phyloP scores from a whole-genome alignment of 2,888 invertebrate species.

The Azorinus chamasolen region DNA sequence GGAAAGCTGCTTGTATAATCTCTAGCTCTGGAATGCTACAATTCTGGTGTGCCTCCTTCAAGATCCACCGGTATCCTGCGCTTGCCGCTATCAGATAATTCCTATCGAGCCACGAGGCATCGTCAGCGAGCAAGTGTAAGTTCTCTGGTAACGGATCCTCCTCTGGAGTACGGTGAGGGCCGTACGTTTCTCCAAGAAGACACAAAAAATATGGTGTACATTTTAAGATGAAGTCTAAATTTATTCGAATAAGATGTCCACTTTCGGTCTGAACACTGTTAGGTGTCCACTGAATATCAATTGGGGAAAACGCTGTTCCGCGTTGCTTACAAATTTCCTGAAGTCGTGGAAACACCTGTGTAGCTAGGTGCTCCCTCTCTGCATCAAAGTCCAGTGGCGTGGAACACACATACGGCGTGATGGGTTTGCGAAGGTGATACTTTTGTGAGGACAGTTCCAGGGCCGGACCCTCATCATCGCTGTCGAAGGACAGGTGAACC shows the following conservation, averaged over 20 bases:
- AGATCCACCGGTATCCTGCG: constrained; percentile 83
- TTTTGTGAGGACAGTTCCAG: constrained; percentile 52
- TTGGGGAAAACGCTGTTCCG: constrained; percentile 79
- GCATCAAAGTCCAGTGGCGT: constrained; percentile 77
- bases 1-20: constrained; percentile 81
- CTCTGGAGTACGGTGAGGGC: constrained; percentile 73
- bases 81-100: constrained; percentile 80
- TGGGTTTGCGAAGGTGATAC: constrained; percentile 73
- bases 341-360: constrained; percentile 80
- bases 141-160: constrained; percentile 65
- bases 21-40: constrained; percentile 84
- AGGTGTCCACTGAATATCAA: constrained; percentile 81
- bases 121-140: constrained; percentile 55
- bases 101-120: constrained; percentile 77
- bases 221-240: constrained; percentile 76
- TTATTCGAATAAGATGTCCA: constrained; percentile 74
- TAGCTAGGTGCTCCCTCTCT: constrained; percentile 72
- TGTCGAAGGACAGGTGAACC: constrained; percentile 40
- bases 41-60: constrained; percentile 78
- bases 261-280: constrained; percentile 69
- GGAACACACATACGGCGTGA: constrained; percentile 79
- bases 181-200: constrained; percentile 84
- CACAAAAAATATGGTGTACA: constrained; percentile 84
- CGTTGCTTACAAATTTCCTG: constrained; percentile 73
- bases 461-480: constrained; percentile 61